phyloP scores from a whole-genome alignment of 1,140 invertebrate species.

The Diorhabda sublineata region DNA sequence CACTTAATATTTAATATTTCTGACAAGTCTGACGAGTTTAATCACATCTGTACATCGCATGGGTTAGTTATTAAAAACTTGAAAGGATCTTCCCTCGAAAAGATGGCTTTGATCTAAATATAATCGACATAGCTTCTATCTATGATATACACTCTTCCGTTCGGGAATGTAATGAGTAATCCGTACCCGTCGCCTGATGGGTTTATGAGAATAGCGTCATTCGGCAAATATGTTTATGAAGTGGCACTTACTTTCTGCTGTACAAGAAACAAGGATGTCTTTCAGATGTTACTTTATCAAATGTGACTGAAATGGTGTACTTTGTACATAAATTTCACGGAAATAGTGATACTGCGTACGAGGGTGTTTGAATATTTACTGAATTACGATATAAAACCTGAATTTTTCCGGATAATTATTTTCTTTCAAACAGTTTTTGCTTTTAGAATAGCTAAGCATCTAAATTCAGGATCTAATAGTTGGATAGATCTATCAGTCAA shows the following conservation, averaged over 20 bases:
- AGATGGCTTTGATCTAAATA: constrained; percentile 17
- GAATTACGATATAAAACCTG: no score
- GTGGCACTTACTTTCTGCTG: not conserved
- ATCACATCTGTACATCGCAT: not conserved
- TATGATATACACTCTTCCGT: constrained; percentile 5
- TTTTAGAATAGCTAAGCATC: no score
- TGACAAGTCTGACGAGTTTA: not conserved
- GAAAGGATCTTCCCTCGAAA: constrained; percentile 8
- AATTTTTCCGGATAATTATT: no score
- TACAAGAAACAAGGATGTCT: not conserved
- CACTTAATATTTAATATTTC: constrained; percentile 10
- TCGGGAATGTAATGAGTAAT: not conserved
- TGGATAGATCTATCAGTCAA: no score
- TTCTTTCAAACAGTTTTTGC: no score
- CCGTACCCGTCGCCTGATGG: not conserved
- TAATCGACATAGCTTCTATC: constrained; percentile 4
- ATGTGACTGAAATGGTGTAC: not conserved
- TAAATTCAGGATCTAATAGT: no score
- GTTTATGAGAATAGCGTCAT: not conserved
- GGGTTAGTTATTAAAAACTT: constrained; percentile 16
- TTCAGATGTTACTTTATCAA: not conserved
- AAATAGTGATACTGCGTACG: no score
- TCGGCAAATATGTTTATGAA: not conserved
- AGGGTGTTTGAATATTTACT: no score
- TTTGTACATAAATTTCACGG: no score